Base-by-base conservation (phyloP, 2,797 vertebrate species). In the Artibeus jamaicensis region DNA sequence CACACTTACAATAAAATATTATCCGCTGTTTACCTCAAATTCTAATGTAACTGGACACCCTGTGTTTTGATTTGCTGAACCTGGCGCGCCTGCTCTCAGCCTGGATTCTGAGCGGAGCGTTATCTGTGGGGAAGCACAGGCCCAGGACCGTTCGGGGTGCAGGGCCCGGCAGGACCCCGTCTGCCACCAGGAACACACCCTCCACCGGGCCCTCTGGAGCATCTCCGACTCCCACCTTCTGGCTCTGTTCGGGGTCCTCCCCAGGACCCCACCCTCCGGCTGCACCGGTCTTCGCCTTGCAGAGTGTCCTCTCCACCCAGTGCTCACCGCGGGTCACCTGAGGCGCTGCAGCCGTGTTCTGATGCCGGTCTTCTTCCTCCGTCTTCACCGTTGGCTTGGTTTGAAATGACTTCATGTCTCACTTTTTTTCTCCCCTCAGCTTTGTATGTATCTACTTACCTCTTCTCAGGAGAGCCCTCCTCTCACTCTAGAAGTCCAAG, bases 131-230 rank as follows among this genome's bases (percentile, higher is more conserved):
- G 21, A 29, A 2, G 37, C 46, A 24, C 15, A 24, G 73, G 11
- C 37, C 2, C 2, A 48, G n/a, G 39, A 22, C 39, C 0, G 16
- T 3, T 39, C 19, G 4, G 44, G 34, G 34, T 18, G 16, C 16
- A 0, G 8, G 18, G 15, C 44, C 15, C 29, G 9, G 11, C 19
- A 15, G 37, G 26, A 22, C 34, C n/a, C 9, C 2, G 0, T 29
- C 37, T 22, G 26, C 59, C 32, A 11, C 7, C 19, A n/a, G 86
- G 26, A 34, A 6, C 53, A 34, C 53, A 7, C 24, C 3, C 15
- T 65, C 10, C 19, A 1, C 7, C 29, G 14, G 59, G 59, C 26
- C 46, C 22, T n/a, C 24, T 0, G 3, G 2, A 1, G 0, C 53
- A 6, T 48, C 19, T 53, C 59, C 16, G 6, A 14, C 9, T 24